Conservation (phyloP, 2,113 vertebrate species). For the Oncorhynchus tshawytscha region DNA sequence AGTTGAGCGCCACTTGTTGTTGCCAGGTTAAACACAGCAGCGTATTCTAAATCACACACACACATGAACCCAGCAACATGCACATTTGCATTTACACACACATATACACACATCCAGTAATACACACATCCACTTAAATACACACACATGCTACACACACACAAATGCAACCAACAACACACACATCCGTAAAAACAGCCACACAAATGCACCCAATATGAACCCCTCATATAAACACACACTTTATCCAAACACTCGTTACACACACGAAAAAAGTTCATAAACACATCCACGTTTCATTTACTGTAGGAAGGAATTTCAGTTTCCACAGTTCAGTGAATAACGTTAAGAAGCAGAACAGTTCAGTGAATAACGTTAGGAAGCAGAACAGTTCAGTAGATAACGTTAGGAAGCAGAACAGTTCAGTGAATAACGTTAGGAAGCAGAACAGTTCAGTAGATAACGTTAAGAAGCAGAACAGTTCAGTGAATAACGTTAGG, state of each 20-base stretch:
- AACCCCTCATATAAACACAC: background rate
- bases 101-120: background rate
- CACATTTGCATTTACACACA: background rate
- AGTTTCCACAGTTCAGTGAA: constrained; percentile 21
- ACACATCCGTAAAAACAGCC: background rate
- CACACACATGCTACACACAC: background rate
- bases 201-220: background rate
- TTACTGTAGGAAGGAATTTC: background rate
- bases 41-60: constrained; percentile 33
- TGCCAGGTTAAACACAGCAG: constrained; percentile 56
- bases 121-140: background rate
- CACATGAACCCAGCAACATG: background rate
- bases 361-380: too few relatives aligned
- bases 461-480: too few relatives aligned
- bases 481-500: too few relatives aligned
- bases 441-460: too few relatives aligned
- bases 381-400: too few relatives aligned
- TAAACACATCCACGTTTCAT: background rate
- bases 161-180: background rate
- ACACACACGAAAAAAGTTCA: background rate
- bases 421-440: too few relatives aligned
- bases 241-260: background rate
- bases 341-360: too few relatives aligned
- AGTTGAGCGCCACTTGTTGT: constrained; percentile 44
- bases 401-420: too few relatives aligned